These are phyloP conservation scores for Pseudois nayaur DNA, from an alignment of 2,113 vertebrate genomes.

Conservation along the genomic window DNA sequence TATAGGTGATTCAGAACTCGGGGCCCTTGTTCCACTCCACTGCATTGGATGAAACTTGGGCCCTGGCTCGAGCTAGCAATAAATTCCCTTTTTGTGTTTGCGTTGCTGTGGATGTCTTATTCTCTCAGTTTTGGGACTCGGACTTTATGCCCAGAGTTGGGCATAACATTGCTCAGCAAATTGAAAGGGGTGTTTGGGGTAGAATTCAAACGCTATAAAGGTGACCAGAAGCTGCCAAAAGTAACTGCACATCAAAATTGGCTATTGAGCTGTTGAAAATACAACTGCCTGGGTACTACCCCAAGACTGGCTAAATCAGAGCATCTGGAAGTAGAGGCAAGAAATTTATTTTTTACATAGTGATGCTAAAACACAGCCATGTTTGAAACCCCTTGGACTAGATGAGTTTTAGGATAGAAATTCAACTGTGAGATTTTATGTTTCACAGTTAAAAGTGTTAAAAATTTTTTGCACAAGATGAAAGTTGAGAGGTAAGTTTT, in stretches of 20 bases:
- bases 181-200: neutral
- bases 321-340: neutral
- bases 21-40: too few relatives aligned
- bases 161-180: neutral
- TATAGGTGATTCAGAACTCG: too few relatives aligned
- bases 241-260: neutral
- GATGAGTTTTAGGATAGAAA: neutral
- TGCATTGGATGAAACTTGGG: too few relatives aligned
- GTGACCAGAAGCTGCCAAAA: neutral
- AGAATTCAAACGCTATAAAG: neutral
- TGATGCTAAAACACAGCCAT: neutral
- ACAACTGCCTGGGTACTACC: neutral
- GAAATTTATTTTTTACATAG: neutral
- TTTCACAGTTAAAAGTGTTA: neutral
- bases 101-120: too few relatives aligned
- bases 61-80: too few relatives aligned
- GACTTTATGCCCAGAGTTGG: too few relatives aligned
- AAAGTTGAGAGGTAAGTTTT: neutral
- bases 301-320: neutral
- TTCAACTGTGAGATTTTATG: neutral
- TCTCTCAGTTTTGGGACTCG: too few relatives aligned
- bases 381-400: neutral
- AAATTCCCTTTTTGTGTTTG: too few relatives aligned
- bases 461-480: neutral
- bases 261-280: neutral